A percentile compares a stretch with the other conserved stretches of the same genome.
phyloP scores from a whole-genome alignment of 1,140 invertebrate species.

The Bombus superbus region DNA sequence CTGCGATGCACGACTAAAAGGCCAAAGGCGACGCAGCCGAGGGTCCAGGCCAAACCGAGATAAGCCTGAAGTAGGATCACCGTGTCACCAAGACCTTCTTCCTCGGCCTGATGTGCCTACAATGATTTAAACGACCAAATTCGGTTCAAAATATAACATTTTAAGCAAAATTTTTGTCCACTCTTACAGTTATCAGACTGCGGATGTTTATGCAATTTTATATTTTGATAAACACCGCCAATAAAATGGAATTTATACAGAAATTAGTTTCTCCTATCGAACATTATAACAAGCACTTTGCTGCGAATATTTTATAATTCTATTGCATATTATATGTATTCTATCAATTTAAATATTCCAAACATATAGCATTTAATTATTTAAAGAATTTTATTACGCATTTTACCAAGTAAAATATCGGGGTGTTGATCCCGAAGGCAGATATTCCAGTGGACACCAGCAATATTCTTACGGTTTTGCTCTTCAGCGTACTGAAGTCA shows the following conservation, averaged over 20 bases:
- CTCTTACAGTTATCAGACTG: too few relatives aligned
- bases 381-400: too few relatives aligned
- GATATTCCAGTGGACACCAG: slow-evolving; percentile 90
- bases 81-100: slow-evolving; percentile 88
- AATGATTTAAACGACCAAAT: not conserved
- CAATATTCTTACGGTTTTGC: slow-evolving; percentile 92
- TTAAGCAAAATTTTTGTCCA: too few relatives aligned
- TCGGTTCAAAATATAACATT: too few relatives aligned
- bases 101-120: slow-evolving; percentile 89
- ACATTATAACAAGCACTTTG: too few relatives aligned
- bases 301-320: too few relatives aligned
- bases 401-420: slow-evolving; percentile 91
- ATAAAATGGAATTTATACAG: too few relatives aligned
- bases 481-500: slow-evolving; percentile 92
- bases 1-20: slow-evolving; percentile 91
- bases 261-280: not conserved
- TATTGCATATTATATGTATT: too few relatives aligned
- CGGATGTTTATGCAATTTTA: too few relatives aligned
- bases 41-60: slow-evolving; percentile 91
- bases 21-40: slow-evolving; percentile 92
- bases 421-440: slow-evolving; percentile 93
- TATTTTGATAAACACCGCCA: too few relatives aligned
- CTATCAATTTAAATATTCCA: too few relatives aligned
- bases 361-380: too few relatives aligned
- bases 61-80: slow-evolving; percentile 90